A percentile compares a stretch with the other conserved stretches of the same genome.
Evolutionary conservation across 2,113 vertebrate genomes (phyloP).

Genomic region (Brachypodius melanocephalos): DNA sequence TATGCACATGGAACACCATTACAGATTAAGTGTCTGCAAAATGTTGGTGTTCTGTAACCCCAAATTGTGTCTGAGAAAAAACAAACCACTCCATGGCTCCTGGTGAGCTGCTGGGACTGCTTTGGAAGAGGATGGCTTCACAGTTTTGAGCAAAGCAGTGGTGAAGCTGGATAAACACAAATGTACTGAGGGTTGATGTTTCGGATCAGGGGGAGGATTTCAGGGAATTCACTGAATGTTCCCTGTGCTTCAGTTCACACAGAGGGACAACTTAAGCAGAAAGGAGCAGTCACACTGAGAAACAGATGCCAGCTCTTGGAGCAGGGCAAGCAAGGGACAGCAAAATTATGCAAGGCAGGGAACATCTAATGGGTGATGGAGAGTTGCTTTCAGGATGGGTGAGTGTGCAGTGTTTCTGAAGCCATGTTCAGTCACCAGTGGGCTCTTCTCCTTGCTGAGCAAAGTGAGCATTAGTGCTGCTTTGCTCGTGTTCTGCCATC

Average conservation of each 20-base stretch:
- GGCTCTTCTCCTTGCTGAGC: neutral
- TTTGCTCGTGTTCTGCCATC: neutral
- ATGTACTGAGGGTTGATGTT: neutral
- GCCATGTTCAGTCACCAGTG: accelerated
- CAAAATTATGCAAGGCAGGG: neutral
- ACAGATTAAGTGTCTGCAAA: neutral
- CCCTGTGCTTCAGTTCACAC: neutral
- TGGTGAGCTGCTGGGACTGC: neutral
- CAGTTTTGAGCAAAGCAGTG: neutral
- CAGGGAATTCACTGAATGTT: neutral
- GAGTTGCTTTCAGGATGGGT: neutral
- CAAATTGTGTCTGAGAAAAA: neutral
- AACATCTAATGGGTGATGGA: neutral
- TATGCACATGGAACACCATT: neutral
- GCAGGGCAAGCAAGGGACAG: neutral
- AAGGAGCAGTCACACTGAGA: neutral
- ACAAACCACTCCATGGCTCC: neutral
- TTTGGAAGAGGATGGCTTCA: neutral
- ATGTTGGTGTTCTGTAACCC: neutral
- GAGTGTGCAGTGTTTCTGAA: neutral
- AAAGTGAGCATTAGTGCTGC: neutral
- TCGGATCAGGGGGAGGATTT: neutral
- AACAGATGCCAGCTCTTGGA: neutral
- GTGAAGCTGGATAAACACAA: neutral
- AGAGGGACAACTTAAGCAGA: neutral